A percentile compares a stretch with the other conserved stretches of the same genome.
Evolutionary conservation across 1,140 invertebrate genomes (phyloP).

Genomic region (Brachionus rotundiformis): DNA sequence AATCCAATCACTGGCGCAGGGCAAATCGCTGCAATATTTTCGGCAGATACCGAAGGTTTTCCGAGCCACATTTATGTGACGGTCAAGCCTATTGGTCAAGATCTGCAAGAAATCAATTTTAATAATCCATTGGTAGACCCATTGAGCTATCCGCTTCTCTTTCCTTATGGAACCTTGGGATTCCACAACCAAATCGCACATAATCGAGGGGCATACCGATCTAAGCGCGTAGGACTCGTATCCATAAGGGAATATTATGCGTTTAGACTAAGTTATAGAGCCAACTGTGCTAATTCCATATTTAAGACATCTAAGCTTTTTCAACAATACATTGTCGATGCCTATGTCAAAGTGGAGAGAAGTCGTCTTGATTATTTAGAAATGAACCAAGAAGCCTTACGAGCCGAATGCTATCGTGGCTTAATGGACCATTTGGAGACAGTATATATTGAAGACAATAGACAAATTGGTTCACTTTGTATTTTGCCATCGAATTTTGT

Average conservation of each 20-base stretch:
- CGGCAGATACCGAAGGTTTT: not conserved
- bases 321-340: constrained; percentile 37
- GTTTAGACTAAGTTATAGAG: not conserved
- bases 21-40: not conserved
- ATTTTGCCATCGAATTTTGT: constrained; percentile 35
- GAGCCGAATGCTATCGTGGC: not conserved
- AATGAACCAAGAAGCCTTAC: not conserved
- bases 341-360: constrained; percentile 60
- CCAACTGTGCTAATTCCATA: not conserved
- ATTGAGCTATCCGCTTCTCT: constrained; percentile 7
- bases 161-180: not conserved
- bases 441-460: not conserved
- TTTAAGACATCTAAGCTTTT: constrained; percentile 2
- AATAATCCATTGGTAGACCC: not conserved
- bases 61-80: not conserved
- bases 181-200: not conserved
- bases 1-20: not conserved
- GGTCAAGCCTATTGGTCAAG: not conserved
- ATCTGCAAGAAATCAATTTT: not conserved
- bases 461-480: not conserved
- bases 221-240: not conserved
- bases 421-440: not conserved
- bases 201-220: not conserved
- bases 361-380: constrained; percentile 55
- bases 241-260: not conserved